Evolutionary conservation across 37 sponge, comb jelly and placozoan genomes (phyloP).

Genomic region (Oscarella lobularis): DNA sequence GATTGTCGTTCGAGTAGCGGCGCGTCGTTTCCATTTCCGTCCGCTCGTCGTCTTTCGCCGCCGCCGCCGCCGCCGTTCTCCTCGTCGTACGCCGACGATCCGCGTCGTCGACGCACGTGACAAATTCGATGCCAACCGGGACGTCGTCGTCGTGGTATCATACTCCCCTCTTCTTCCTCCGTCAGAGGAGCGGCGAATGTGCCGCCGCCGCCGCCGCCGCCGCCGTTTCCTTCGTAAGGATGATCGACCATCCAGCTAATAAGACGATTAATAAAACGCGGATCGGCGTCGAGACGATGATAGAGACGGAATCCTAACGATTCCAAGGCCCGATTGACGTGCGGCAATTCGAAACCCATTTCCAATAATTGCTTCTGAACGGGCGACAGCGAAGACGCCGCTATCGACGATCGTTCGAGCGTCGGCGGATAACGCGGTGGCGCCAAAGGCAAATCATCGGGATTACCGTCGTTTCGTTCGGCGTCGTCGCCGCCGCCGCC

Average conservation of each 20-base stretch:
- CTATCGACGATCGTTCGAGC: background rate
- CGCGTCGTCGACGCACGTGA: too few relatives aligned
- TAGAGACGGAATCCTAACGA: background rate
- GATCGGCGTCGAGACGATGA: background rate
- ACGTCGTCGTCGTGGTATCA: too few relatives aligned
- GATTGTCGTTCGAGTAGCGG: too few relatives aligned
- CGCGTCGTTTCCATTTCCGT: too few relatives aligned
- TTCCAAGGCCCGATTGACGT: background rate
- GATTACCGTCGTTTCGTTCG: background rate
- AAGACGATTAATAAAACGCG: background rate
- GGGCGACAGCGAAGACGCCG: background rate
- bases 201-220: too few relatives aligned
- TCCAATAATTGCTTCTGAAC: background rate
- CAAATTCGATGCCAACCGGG: too few relatives aligned
- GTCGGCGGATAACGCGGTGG: background rate
- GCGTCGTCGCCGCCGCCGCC: background rate
- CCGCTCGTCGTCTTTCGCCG: too few relatives aligned
- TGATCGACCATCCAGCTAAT: background rate
- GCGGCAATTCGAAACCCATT: background rate
- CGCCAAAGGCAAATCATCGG: background rate
- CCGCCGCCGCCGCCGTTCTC: too few relatives aligned
- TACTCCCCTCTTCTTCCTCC: too few relatives aligned
- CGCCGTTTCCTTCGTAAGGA: too few relatives aligned
- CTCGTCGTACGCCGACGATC: too few relatives aligned
- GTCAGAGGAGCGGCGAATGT: too few relatives aligned